A percentile compares a stretch with the other conserved stretches of the same genome.
Evolutionary conservation across 2,113 vertebrate species (phyloP).

Genomic region (Phrynosoma platyrhinos): DNA sequence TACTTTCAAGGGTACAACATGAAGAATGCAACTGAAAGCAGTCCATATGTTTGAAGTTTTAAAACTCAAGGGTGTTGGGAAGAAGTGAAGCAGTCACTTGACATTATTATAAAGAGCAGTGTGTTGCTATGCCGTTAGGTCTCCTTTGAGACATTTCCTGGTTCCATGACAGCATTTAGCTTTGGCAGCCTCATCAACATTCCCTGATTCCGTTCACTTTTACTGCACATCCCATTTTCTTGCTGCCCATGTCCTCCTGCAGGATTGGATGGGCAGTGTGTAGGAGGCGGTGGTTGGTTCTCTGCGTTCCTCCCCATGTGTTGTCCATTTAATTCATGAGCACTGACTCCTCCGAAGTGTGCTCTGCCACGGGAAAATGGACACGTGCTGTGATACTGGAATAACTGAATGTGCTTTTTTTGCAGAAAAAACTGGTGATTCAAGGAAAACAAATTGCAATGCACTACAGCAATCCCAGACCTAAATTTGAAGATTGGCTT

Average conservation of each 20-base stretch:
- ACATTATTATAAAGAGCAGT: slow-evolving; percentile 66
- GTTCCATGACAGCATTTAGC: slow-evolving; percentile 82
- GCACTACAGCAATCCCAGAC: slow-evolving; percentile 98
- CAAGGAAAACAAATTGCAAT: slow-evolving; percentile 96
- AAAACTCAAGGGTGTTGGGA: slow-evolving; percentile 69
- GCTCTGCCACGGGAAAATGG: slow-evolving; percentile 91
- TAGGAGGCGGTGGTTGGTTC: slow-evolving; percentile 88
- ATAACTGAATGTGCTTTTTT: slow-evolving; percentile 85
- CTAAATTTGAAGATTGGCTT: slow-evolving; percentile 99
- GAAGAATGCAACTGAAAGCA: slow-evolving; percentile 72
- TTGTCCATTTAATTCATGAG: slow-evolving; percentile 87
- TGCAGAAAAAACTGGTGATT: slow-evolving; percentile 96
- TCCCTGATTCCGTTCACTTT: slow-evolving; percentile 83
- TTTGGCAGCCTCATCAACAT: slow-evolving; percentile 84
- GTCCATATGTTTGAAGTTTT: slow-evolving; percentile 52
- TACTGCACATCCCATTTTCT: slow-evolving; percentile 84
- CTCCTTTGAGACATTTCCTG: slow-evolving; percentile 83
- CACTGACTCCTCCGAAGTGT: slow-evolving; percentile 95
- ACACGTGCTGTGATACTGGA: slow-evolving; percentile 75
- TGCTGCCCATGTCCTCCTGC: slow-evolving; percentile 83
- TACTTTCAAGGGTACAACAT: slow-evolving; percentile 68
- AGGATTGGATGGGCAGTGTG: slow-evolving; percentile 87
- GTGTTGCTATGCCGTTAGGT: slow-evolving; percentile 76
- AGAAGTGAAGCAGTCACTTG: slow-evolving; percentile 74
- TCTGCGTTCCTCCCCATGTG: slow-evolving; percentile 83